phyloP scores from a whole-genome alignment of 2,113 vertebrate genomes.

The Platichthys stellatus region DNA sequence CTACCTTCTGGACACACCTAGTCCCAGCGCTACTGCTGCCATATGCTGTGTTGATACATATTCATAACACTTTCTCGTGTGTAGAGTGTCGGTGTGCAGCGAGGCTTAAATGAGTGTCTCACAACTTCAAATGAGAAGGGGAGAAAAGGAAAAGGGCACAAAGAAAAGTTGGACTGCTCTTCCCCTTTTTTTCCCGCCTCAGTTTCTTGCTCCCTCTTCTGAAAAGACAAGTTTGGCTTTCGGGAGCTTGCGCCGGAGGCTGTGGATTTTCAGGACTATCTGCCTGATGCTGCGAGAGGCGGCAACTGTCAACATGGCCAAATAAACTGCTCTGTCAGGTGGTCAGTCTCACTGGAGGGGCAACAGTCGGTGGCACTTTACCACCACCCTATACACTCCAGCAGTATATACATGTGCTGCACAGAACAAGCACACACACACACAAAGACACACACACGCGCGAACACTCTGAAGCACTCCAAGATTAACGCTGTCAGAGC shows the following conservation, averaged over 20 bases:
- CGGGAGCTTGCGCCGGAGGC: constrained; percentile 6
- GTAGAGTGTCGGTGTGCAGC: constrained; percentile 70
- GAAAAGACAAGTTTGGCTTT: constrained; percentile 43
- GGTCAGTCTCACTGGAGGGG: constrained; percentile 60
- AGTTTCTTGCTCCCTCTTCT: constrained; percentile 19
- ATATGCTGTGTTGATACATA: constrained; percentile 86
- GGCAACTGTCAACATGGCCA: constrained; percentile 47
- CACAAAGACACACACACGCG: constrained; percentile 14
- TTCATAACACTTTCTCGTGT: constrained; percentile 80
- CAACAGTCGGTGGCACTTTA: constrained; percentile 59
- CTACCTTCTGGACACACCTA: constrained; percentile 87
- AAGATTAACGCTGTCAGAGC: constrained; percentile 85
- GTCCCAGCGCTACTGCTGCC: constrained; percentile 81
- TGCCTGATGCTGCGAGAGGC: constrained; percentile 44
- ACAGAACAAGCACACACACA: constrained; percentile 14
- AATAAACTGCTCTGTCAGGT: constrained; percentile 71
- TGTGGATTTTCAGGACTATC: constrained; percentile 18
- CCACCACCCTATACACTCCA: constrained; percentile 33
- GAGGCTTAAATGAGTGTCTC: constrained; percentile 79
- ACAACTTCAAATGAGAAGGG: constrained; percentile 78
- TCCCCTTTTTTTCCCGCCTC: background rate
- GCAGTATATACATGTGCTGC: constrained; percentile 22
- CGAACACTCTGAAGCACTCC: constrained; percentile 54
- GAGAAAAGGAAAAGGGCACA: constrained; percentile 43
- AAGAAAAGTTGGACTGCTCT: constrained; percentile 69